Conservation (phyloP, 2,888 invertebrate species). For the Xanthorhoe spadicearia region DNA sequence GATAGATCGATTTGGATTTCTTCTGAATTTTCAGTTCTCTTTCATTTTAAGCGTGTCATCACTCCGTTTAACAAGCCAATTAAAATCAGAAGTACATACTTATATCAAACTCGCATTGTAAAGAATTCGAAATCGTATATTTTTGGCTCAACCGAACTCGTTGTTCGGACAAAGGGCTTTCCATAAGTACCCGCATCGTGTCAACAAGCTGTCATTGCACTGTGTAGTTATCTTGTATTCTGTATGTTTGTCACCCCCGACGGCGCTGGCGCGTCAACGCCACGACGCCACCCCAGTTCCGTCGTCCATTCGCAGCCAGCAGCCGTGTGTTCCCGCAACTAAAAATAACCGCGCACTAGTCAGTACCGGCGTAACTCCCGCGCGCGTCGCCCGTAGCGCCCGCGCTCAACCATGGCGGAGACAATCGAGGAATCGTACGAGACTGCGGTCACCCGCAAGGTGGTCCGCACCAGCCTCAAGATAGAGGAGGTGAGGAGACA, state of each 20-base stretch:
- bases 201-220: constrained; percentile 18
- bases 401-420: constrained; percentile 86
- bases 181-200: constrained; percentile 10
- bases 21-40: not conserved
- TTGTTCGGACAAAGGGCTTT: not conserved
- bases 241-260: constrained; percentile 26
- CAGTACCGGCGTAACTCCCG: constrained; percentile 81
- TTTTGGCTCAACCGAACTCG: not conserved
- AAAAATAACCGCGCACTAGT: constrained; percentile 77
- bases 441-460: constrained; percentile 88
- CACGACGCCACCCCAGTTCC: constrained; percentile 39
- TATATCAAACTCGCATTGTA: not conserved
- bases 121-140: not conserved
- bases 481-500: constrained; percentile 88
- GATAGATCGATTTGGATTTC: constrained; percentile 16
- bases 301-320: constrained; percentile 36
- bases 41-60: not conserved
- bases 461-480: constrained; percentile 88
- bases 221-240: constrained; percentile 6
- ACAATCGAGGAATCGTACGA: constrained; percentile 89
- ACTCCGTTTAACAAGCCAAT: not conserved
- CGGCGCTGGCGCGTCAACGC: constrained; percentile 27
- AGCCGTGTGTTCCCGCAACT: constrained; percentile 60
- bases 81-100: constrained; percentile 19
- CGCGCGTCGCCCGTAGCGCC: constrained; percentile 80